A percentile compares a stretch with the other conserved stretches of the same genome.
Evolutionary conservation across 2,113 vertebrate species (phyloP).

Genomic region (Nycticebus coucang): DNA sequence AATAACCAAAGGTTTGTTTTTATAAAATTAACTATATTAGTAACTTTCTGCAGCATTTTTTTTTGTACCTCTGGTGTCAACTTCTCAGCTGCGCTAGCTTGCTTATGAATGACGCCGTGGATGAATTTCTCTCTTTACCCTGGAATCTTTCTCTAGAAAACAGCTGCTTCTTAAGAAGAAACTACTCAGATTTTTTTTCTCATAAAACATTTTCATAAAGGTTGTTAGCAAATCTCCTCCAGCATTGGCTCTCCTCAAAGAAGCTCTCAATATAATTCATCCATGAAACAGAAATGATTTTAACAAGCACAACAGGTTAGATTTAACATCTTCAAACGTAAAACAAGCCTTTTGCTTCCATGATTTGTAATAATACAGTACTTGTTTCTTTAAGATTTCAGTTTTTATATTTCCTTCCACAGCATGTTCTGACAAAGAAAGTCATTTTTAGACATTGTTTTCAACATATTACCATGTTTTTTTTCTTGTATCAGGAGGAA

Average conservation of each 20-base stretch:
- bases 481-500: constrained; percentile 18
- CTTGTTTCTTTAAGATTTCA: constrained; percentile 28
- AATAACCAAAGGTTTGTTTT: constrained; percentile 25
- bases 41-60: background rate
- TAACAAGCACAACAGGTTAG: background rate
- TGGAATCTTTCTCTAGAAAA: constrained; percentile 42
- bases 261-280: constrained; percentile 25
- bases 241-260: background rate
- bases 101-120: constrained; percentile 27
- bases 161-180: constrained; percentile 46
- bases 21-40: constrained; percentile 41
- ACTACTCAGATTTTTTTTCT: background rate
- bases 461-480: constrained; percentile 14
- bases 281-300: background rate
- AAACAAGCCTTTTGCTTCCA: background rate
- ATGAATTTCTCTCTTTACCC: constrained; percentile 4
- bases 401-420: constrained; percentile 27
- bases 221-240: constrained; percentile 25
- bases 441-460: constrained; percentile 22
- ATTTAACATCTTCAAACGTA: background rate
- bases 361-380: background rate
- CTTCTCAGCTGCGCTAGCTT: background rate
- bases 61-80: background rate
- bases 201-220: constrained; percentile 34
- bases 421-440: constrained; percentile 56